Evolutionary conservation across 2,797 vertebrate genomes (phyloP).

Genomic region (Gymnothorax javanicus): DNA sequence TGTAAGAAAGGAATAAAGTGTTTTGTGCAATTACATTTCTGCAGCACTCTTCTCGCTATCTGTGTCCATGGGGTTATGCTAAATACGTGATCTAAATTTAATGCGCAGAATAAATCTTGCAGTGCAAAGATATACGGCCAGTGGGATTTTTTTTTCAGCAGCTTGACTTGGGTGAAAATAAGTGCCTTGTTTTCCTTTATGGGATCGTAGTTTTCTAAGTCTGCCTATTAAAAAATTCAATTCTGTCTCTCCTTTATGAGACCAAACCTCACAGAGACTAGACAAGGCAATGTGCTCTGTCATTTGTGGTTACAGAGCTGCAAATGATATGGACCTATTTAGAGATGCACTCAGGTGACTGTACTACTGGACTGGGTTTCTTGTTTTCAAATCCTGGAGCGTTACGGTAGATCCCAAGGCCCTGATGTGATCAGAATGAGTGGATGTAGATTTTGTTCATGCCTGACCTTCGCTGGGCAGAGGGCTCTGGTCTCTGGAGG

Average conservation of each 20-base stretch:
- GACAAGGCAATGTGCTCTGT: neutral
- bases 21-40: neutral
- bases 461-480: neutral
- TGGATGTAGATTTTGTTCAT: neutral
- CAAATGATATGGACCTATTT: neutral
- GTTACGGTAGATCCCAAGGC: neutral
- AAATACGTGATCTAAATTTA: neutral
- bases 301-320: neutral
- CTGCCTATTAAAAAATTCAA: neutral
- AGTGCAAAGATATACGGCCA: neutral
- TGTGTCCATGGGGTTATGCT: neutral
- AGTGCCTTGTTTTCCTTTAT: neutral
- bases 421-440: neutral
- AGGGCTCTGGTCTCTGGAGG: neutral
- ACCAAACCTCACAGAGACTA: neutral
- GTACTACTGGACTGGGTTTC: neutral
- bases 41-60: neutral
- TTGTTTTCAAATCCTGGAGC: neutral
- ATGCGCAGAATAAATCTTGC: neutral
- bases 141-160: neutral
- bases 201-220: neutral
- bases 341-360: neutral
- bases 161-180: neutral
- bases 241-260: neutral
- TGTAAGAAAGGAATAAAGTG: neutral